These are phyloP conservation scores for Idris sp. DNA, from an alignment of 1,140 invertebrate species.

Conservation along the genomic window DNA sequence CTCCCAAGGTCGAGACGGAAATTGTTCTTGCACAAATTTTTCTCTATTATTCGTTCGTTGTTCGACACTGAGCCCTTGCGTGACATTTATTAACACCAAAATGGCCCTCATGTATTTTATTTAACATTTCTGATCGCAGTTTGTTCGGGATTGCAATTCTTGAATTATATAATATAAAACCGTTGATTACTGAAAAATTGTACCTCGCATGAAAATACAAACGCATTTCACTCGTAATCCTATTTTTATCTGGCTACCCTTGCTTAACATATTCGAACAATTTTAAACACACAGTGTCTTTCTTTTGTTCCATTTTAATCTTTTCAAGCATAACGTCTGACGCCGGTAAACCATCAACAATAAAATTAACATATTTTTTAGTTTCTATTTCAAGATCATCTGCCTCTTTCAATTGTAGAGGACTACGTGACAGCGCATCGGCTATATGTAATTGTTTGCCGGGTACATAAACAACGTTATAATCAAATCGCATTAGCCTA, in stretches of 20 bases:
- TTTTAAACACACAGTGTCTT: conserved; percentile 37
- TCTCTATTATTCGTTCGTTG: neutral
- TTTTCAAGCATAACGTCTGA: conserved; percentile 7
- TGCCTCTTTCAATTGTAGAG: no score
- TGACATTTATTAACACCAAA: conserved; percentile 52
- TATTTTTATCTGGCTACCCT: conserved; percentile 39
- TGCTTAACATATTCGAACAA: conserved; percentile 42
- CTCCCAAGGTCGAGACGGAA: conserved; percentile 45
- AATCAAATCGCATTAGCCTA: neutral
- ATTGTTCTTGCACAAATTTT: conserved; percentile 3
- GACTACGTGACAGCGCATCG: no score
- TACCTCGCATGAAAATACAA: no score
- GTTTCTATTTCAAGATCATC: neutral
- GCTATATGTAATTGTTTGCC: no score
- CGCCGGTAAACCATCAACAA: conserved; percentile 11
- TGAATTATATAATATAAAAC: conserved; percentile 25
- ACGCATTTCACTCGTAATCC: no score
- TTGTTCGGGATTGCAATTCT: conserved; percentile 52
- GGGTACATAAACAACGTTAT: neutral
- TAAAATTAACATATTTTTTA: conserved; percentile 8
- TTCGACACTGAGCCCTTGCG: conserved; percentile 49
- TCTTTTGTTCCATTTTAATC: conserved; percentile 32
- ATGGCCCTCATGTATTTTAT: conserved; percentile 52
- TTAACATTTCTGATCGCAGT: conserved; percentile 39
- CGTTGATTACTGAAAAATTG: no score